These are phyloP conservation scores for Amazona finschi DNA, from an alignment of 2,797 vertebrate species.

Conservation along the genomic window DNA sequence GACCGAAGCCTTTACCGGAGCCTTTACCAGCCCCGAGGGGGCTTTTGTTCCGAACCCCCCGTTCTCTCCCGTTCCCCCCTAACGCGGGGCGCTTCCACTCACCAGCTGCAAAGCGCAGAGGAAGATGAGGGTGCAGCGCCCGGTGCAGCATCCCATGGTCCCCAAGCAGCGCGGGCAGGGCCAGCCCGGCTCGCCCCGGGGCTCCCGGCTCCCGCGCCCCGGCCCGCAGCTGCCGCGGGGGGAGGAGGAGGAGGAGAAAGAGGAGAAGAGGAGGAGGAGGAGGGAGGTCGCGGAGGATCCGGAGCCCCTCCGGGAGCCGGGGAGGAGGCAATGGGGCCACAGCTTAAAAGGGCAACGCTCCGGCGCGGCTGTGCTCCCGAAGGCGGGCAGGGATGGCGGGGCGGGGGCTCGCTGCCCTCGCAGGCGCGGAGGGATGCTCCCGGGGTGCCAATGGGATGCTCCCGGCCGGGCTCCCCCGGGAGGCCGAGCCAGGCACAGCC, in stretches of 20 bases:
- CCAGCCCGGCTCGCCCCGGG: not conserved
- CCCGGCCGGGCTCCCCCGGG: not conserved
- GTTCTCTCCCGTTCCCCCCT: not conserved
- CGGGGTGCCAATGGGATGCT: not conserved
- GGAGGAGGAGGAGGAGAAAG: not conserved
- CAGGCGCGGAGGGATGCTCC: not conserved
- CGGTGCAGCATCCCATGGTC: constrained; percentile 89
- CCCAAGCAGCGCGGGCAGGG: not conserved
- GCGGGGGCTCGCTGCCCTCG: not conserved
- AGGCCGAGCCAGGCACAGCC: not conserved
- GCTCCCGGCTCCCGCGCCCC: not conserved
- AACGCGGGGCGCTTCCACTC: constrained; percentile 60
- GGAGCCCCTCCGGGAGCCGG: constrained; percentile 33
- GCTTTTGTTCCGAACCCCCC: not conserved
- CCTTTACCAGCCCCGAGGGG: not conserved
- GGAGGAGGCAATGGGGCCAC: not conserved
- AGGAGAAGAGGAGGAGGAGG: not conserved
- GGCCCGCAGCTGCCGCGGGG: not conserved
- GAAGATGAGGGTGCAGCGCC: constrained; percentile 86
- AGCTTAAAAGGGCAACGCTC: constrained; percentile 69
- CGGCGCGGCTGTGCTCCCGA: not conserved
- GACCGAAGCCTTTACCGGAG: not conserved
- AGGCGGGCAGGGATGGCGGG: not conserved
- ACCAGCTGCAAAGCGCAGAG: constrained; percentile 90
- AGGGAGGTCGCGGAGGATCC: not conserved